Evolutionary conservation across 2,888 invertebrate genomes (phyloP), one percentile per base, ranked within the genome.

Genomic region (Drosophila tripunctata): DNA sequence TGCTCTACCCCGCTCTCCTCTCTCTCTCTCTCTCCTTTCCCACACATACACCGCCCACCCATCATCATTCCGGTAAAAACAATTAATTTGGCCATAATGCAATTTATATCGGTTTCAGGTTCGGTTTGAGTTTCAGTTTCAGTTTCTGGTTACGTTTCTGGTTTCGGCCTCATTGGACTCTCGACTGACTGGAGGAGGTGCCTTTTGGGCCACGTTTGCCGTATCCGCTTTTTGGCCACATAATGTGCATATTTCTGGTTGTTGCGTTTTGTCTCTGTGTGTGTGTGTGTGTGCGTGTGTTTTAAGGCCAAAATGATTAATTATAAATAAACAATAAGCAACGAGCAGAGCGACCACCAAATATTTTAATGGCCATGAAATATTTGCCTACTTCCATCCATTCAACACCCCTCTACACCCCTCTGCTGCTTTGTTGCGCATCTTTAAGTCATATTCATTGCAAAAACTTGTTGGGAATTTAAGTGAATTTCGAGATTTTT

Each of bases 71-170:
- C 87, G 88, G 81, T 86, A 69, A 84, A 88, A 83, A 83, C 82
- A 83, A 83, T 83, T 83, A 83, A 83, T 83, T 83, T 83, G 69
- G 71, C 88, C 87, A 88, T 83, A 83, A 83, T 83, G 86, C 88
- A 88, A 88, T 83, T 88, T 83, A 83, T 83, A 83, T 88, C 81
- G 82, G 84, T 88, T 86, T 73, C 65, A 24, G 64, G 33, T 36
- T 43, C 47, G 22, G 35, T 14, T 54, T 47, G 15, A 19, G 36
- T 19, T 44, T n/a, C 30, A 14, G 30, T 43, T 57, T 36, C 15
- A 43, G 36, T 40, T 60, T 62, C 64, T 15, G 24, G 36, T 19
- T 44, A n/a, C 30, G 17, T 30, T 43, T 57, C 31, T 19, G 48
- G 36, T 40, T 60, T 62, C 64, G 27, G 63, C n/a, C 55, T 40